Percentiles rank a stretch among this genome's conserved stretches.
phyloP scores from a whole-genome alignment of 2,113 vertebrate genomes.

The Rhynchopsitta pachyrhyncha region DNA sequence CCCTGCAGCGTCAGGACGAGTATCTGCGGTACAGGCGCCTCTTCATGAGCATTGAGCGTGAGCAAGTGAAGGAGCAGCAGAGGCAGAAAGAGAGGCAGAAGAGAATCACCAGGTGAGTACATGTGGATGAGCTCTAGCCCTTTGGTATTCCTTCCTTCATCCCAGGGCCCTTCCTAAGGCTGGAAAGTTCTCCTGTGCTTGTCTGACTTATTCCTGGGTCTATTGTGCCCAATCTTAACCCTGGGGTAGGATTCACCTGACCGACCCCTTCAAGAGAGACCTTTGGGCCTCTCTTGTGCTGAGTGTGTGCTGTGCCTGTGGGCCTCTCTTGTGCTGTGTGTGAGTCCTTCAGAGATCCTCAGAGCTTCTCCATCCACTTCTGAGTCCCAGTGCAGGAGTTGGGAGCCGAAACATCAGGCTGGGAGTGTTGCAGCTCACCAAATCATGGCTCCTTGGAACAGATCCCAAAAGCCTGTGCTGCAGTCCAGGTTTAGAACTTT shows the following conservation, averaged over 20 bases:
- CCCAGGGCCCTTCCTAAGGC: not conserved
- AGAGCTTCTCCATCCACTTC: fast-evolving
- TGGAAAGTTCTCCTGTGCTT: not conserved
- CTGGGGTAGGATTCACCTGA: not conserved
- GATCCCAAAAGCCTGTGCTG: not conserved
- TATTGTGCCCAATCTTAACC: not conserved
- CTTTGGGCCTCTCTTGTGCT: not conserved
- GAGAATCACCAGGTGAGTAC: slow-evolving; percentile 75
- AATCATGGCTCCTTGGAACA: fast-evolving
- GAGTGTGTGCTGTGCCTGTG: too few relatives aligned
- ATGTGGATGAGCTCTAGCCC: fast-evolving
- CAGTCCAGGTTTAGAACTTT: not conserved
- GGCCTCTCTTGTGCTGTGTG: not conserved
- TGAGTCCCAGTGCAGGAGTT: not conserved
- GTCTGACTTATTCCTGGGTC: not conserved
- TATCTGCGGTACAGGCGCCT: slow-evolving; percentile 82
- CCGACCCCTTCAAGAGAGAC: not conserved
- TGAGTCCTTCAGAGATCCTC: not conserved
- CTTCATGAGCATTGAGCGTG: slow-evolving; percentile 85
- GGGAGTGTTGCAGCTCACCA: not conserved
- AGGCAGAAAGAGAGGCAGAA: slow-evolving; percentile 79
- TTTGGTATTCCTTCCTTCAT: not conserved
- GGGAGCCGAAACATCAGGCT: fast-evolving
- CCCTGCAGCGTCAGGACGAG: slow-evolving; percentile 78
- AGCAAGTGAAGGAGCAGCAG: slow-evolving; percentile 83